Conservation (phyloP, 2,888 invertebrate genomes). For the Incurvaria masculella region DNA sequence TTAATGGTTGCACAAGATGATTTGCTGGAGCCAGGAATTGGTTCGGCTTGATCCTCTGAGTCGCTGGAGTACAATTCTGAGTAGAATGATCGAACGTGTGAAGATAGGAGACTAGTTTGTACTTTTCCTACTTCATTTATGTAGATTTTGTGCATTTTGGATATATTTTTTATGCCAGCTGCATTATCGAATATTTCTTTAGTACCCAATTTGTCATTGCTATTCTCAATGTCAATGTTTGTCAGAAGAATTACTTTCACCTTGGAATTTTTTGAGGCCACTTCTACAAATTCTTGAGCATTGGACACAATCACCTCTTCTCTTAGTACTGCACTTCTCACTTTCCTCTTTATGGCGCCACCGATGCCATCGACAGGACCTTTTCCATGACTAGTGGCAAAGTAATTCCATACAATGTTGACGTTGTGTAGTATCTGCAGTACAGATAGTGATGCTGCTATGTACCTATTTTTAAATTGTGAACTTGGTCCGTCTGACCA, state of each 20-base stretch:
- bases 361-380: background rate
- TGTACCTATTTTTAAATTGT: background rate
- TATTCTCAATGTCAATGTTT: background rate
- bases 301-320: background rate
- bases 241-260: background rate
- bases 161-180: no score
- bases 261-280: background rate
- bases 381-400: background rate
- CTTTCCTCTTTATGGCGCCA: background rate
- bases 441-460: background rate
- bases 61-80: no score
- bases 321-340: background rate
- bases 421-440: background rate
- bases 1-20: no score
- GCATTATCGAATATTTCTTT: no score
- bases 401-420: background rate
- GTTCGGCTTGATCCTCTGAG: no score
- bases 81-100: no score
- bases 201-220: no score
- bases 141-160: no score
- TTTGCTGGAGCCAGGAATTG: no score
- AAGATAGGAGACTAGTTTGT: no score
- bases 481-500: background rate
- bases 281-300: background rate
- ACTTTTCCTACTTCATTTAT: no score